phyloP scores from a whole-genome alignment of 2,888 invertebrate genomes.

The Hofmannophila pseudospretella region DNA sequence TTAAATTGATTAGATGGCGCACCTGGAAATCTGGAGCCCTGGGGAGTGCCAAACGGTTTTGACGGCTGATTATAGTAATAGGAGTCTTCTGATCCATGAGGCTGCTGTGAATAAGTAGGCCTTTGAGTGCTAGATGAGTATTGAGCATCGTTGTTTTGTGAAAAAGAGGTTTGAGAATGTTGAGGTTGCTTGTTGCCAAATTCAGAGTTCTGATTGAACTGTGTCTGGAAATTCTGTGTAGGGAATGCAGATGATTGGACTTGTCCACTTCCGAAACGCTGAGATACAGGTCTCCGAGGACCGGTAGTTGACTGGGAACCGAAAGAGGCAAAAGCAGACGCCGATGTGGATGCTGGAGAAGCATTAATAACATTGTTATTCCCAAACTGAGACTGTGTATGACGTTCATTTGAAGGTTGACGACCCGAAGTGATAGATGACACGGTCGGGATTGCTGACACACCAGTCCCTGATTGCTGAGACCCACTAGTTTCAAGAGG shows the following conservation, averaged over 20 bases:
- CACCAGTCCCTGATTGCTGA: not conserved
- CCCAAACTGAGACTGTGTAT: slow-evolving; percentile 13
- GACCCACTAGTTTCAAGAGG: slow-evolving; percentile 32
- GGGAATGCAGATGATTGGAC: slow-evolving; percentile 11
- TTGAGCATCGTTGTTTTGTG: slow-evolving; percentile 20
- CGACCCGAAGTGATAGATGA: not conserved
- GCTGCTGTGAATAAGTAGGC: slow-evolving; percentile 14
- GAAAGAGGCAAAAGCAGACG: slow-evolving; percentile 14
- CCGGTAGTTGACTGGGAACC: slow-evolving; percentile 10
- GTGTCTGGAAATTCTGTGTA: slow-evolving; percentile 10
- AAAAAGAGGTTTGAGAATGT: slow-evolving; percentile 12
- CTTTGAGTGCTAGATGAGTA: slow-evolving; percentile 25
- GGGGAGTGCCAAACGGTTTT: slow-evolving; percentile 36
- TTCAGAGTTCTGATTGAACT: slow-evolving; percentile 12
- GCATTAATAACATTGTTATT: slow-evolving; percentile 7
- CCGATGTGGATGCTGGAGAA: slow-evolving; percentile 11
- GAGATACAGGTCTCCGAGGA: slow-evolving; percentile 5
- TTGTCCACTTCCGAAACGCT: slow-evolving; percentile 3
- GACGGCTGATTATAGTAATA: slow-evolving; percentile 53
- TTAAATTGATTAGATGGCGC: slow-evolving; percentile 34
- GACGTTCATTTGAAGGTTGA: slow-evolving; percentile 7
- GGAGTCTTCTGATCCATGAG: slow-evolving; percentile 27
- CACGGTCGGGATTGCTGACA: not conserved
- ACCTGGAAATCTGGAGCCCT: slow-evolving; percentile 30
- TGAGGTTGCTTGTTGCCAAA: slow-evolving; percentile 3